A percentile compares a stretch with the other conserved stretches of the same genome.
These are phyloP conservation scores for Pimephales promelas DNA, from an alignment of 2,113 vertebrate species.

Conservation along the genomic window DNA sequence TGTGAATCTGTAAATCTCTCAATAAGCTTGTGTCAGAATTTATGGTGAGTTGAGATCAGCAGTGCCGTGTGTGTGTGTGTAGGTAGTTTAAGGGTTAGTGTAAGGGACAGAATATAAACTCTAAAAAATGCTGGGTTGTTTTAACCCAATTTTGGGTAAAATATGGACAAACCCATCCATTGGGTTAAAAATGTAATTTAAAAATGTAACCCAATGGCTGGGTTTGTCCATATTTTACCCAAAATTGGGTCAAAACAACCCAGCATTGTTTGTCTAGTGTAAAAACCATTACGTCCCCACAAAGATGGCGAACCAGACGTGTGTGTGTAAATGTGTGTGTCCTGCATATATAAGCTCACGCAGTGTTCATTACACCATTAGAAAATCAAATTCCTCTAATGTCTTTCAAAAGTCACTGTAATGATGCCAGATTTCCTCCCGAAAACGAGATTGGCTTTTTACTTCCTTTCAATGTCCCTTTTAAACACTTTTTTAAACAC, in stretches of 20 bases:
- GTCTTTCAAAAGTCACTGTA: not conserved
- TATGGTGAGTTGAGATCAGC: not conserved
- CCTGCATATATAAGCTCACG: not conserved
- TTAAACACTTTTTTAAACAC: constrained; percentile 8
- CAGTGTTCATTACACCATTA: not conserved
- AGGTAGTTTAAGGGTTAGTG: no score
- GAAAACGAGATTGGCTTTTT: constrained; percentile 13
- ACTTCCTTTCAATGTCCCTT: constrained; percentile 18
- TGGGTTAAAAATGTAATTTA: no score
- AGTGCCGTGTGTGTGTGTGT: constrained; percentile 12
- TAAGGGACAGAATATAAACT: no score
- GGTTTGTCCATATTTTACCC: no score
- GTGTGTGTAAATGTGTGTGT: not conserved
- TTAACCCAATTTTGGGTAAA: no score
- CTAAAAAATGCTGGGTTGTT: no score
- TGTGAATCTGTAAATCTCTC: constrained; percentile 38
- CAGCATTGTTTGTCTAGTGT: no score
- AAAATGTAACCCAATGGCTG: no score
- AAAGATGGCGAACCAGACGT: no score
- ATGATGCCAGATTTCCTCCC: constrained; percentile 16
- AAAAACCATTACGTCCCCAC: no score
- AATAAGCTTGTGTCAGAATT: not conserved
- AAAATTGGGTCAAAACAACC: no score
- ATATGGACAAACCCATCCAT: no score
- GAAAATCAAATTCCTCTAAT: constrained; percentile 5